Evolutionary conservation across 2,888 invertebrate species (phyloP), one percentile per base, ranked within the genome.

Genomic region (Eulithis prunata): DNA sequence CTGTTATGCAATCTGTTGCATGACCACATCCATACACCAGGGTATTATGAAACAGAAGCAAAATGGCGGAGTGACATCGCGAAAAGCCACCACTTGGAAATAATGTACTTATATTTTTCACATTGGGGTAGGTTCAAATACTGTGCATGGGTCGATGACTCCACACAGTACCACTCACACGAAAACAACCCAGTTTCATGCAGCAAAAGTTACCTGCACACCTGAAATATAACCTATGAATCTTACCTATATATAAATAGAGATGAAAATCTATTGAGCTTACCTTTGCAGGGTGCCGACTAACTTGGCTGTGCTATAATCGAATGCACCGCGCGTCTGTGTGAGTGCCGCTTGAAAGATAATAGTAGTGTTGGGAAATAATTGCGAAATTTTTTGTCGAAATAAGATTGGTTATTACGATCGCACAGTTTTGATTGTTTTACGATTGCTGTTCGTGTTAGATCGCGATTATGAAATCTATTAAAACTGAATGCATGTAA

Each of bases 111-210:
- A 70, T 71, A 88, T 86, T 89, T 89, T 89, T 88, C 85, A 80
- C 78, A 82, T 91, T 91, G 91, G 88, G 91, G 88, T 91, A 91
- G 91, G 91, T 88, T 88, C 81, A 81, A 86, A 85, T 51, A 84
- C 56, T 12, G 61, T 6, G 46, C 57, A 32, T 59, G n/a, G 90
- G 89, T 91, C 91, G 85, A 83, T 85, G 91, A 90, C 91, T 88
- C 73, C 74, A 78, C 78, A 72, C 79, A 78, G 62, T 51, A 52
- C 46, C 79, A 75, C 81, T 73, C 77, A 79, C 77, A 78, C 71
- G 43, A 52, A 71, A 72, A 74, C 73, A 75, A 74, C 72, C 75
- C 76, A 78, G 75, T 78, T 77, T 79, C 76, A 78, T 71, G 69
- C 63, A 49, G 14, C 65, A 76, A 62, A 77, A 67, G 12, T 41